Base-by-base conservation (phyloP, 2,797 vertebrate genomes). In the Tenualosa ilisha region DNA sequence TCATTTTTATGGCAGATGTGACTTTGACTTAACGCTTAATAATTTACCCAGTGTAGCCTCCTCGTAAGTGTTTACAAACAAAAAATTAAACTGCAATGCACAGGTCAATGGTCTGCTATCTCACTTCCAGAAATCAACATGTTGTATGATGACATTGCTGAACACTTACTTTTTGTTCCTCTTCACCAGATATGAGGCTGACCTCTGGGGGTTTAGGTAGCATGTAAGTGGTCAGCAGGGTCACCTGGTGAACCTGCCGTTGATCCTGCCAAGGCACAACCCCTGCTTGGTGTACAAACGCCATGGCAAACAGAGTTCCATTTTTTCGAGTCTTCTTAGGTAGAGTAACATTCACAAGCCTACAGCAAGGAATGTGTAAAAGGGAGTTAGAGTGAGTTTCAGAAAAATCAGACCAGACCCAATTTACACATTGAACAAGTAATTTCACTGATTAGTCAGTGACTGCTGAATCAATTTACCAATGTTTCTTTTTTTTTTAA, bases 271-370 rank as follows among this genome's bases (percentile, higher is more conserved):
- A 99, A 0, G 98, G 98, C 61, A 93, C 93, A 56, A 96, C 2
- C 43, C 97, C 98, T 17, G 97, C 95, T 85, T 98, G 98, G 89
- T 99, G 98, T 88, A 99, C 94, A 89, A 99, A 99, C 90, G 99
- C 93, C 81, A 98, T 95, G 0, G 98, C 97, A 17, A 97, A 99
- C 51, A 99, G 92, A 0, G 98, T 99, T 72, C 98, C 98, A 1
- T 99, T 99, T 90, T 97, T 97, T 53, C 98, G 95, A 0, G 98
- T 99, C 93, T 98, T 99, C 95, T 97, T 98, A 68, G 98, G 98
- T 87, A 99, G 92, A 43, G 97, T 98, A 81, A 99, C 97, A 53
- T 99, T 99, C 65, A 99, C 94, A 43, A 95, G 96, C 94, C 98
- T 99, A 85, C 50, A 83, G 7, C 79, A 85, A 2, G 85, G 43